Conservation (phyloP, 2,888 invertebrate genomes). For the Oligia fasciuncula region DNA sequence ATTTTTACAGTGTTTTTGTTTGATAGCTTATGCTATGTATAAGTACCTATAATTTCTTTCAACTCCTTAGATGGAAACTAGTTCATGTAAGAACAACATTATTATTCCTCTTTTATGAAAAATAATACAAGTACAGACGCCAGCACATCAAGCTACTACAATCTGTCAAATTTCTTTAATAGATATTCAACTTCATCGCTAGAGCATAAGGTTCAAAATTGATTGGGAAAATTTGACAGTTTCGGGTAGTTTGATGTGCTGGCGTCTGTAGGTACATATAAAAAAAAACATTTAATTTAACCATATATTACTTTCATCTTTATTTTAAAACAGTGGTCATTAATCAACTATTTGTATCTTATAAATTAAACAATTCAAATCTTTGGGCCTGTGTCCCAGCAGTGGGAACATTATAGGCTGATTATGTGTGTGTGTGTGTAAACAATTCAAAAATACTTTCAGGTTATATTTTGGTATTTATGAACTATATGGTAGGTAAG, state of each 20-base stretch:
- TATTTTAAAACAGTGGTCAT: conserved; percentile 1
- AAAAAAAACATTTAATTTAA: not conserved
- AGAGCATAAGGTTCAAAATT: no score
- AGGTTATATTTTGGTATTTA: not conserved
- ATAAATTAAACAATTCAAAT: not conserved
- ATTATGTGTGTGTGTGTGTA: no score
- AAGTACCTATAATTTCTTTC: not conserved
- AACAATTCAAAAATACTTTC: not conserved
- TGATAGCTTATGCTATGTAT: not conserved
- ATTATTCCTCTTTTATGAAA: not conserved
- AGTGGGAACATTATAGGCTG: no score
- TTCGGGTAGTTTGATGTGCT: no score
- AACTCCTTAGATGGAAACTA: not conserved
- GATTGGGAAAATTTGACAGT: no score
- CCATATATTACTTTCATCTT: not conserved
- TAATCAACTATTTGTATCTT: not conserved
- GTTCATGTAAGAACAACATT: not conserved
- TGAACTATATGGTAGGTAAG: not conserved
- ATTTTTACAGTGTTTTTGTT: not conserved
- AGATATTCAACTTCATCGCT: no score
- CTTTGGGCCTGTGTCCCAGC: no score
- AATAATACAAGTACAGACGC: no score
- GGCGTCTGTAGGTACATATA: not conserved
- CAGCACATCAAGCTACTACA: no score
- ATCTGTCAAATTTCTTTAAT: no score